These are phyloP conservation scores for Aphis gossypii DNA, from an alignment of 1,140 invertebrate species.

Conservation along the genomic window DNA sequence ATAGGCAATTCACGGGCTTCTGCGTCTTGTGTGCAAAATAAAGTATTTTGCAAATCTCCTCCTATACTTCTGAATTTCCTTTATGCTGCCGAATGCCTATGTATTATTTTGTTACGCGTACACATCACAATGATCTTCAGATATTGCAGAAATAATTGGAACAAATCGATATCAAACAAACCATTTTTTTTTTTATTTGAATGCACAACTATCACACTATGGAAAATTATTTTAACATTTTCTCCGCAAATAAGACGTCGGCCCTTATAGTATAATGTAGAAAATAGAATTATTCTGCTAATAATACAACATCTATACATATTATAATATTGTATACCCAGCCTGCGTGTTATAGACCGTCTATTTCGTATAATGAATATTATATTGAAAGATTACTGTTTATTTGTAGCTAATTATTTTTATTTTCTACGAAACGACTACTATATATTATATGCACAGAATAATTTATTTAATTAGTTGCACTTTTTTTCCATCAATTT, in stretches of 20 bases:
- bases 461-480: neutral
- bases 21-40: constrained; percentile 46
- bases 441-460: neutral
- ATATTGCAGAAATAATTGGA: neutral
- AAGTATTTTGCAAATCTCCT: constrained; percentile 33
- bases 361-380: neutral
- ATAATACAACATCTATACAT: neutral
- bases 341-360: neutral
- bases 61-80: neutral
- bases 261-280: neutral
- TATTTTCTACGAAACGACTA: neutral
- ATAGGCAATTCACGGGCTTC: constrained; percentile 55
- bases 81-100: neutral
- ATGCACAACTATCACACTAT: neutral
- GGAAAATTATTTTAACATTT: neutral
- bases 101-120: neutral
- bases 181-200: neutral
- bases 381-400: too few relatives aligned
- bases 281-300: neutral
- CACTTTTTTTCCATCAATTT: neutral
- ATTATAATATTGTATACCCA: neutral
- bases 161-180: neutral
- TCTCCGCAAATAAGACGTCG: neutral
- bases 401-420: neutral
- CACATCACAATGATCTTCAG: neutral